Conservation (phyloP, 2,888 invertebrate species). For the Eristalis intricaria region DNA sequence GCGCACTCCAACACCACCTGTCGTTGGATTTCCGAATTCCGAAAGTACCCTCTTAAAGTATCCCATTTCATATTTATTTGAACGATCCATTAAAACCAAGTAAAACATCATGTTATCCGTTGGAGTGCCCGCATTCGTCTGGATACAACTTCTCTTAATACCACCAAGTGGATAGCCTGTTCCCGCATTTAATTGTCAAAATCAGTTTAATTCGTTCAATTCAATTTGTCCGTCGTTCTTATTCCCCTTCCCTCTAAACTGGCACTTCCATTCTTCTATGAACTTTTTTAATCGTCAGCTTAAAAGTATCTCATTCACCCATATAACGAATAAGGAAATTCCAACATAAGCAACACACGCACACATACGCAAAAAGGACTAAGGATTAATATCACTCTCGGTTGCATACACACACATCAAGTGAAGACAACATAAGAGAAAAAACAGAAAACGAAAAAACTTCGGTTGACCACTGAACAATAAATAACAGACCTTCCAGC, state of each 20-base stretch:
- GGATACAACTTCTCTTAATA: background rate
- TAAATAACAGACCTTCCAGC: conserved; percentile 51
- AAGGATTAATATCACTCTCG: conserved; percentile 51
- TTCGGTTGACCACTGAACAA: conserved; percentile 41
- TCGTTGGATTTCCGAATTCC: background rate
- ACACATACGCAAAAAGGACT: conserved; percentile 17
- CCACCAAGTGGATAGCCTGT: background rate
- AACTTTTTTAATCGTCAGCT: conserved; percentile 33
- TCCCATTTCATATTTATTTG: background rate
- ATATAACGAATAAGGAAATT: conserved; percentile 31
- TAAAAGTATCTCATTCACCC: conserved; percentile 49
- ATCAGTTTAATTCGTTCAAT: conserved; percentile 47
- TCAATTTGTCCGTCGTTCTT: conserved; percentile 11
- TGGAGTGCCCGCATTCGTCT: background rate
- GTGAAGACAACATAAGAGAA: background rate
- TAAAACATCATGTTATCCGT: background rate
- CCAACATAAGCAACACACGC: conserved; percentile 11
- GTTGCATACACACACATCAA: conserved; percentile 18
- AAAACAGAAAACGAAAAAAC: background rate
- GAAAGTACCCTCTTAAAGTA: background rate
- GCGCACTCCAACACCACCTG: background rate
- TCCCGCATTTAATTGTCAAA: conserved; percentile 55
- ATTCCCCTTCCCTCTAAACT: background rate
- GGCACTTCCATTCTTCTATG: background rate
- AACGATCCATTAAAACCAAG: background rate